phyloP scores from a whole-genome alignment of 2,888 invertebrate genomes.

The Nymphalis urticae region DNA sequence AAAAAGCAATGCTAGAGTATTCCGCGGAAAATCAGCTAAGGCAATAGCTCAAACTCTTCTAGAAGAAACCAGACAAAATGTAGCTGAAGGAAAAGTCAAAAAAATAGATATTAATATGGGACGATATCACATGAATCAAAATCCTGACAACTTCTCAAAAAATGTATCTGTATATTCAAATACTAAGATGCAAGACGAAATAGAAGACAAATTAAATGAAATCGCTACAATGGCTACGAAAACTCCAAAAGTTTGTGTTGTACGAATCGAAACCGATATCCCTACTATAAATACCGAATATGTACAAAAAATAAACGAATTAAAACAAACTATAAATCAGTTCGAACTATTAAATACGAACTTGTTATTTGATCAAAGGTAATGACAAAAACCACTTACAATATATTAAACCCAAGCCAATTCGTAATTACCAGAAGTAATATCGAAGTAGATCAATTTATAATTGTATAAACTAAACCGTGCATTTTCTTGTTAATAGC shows the following conservation, averaged over 20 bases:
- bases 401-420: neutral
- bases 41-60: slow-evolving; percentile 86
- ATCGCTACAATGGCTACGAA: slow-evolving; percentile 47
- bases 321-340: slow-evolving; percentile 83
- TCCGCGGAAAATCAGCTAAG: slow-evolving; percentile 88
- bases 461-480: neutral
- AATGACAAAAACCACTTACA: slow-evolving; percentile 39
- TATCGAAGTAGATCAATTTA: no score
- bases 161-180: slow-evolving; percentile 21
- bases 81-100: slow-evolving; percentile 65
- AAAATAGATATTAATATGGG: slow-evolving; percentile 52
- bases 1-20: slow-evolving; percentile 79
- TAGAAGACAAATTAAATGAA: slow-evolving; percentile 35
- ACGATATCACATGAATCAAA: slow-evolving; percentile 18
- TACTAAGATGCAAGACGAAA: slow-evolving; percentile 18
- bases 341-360: slow-evolving; percentile 83
- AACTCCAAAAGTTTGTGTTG: slow-evolving; percentile 62
- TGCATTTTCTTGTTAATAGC: slow-evolving; percentile 76
- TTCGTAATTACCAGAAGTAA: no score
- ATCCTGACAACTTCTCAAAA: slow-evolving; percentile 19
- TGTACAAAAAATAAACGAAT: slow-evolving; percentile 79
- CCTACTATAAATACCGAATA: slow-evolving; percentile 80
- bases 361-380: slow-evolving; percentile 86
- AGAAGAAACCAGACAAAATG: slow-evolving; percentile 81
- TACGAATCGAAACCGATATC: slow-evolving; percentile 63